A percentile compares a stretch with the other conserved stretches of the same genome.
Conservation (phyloP, 2,113 vertebrate species). For the Nestor notabilis region DNA sequence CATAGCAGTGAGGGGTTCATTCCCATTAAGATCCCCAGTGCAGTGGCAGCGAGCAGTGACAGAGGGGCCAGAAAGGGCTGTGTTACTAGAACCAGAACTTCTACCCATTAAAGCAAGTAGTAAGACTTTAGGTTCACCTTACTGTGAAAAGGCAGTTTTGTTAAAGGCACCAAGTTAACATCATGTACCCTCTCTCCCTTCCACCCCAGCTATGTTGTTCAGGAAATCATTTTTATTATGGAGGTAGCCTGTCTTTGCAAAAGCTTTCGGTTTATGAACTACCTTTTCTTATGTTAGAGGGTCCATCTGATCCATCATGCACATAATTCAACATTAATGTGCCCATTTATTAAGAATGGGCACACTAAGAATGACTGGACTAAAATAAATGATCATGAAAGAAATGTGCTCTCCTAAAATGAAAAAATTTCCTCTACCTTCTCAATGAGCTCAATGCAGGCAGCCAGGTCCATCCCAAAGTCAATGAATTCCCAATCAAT, state of each 20-base stretch:
- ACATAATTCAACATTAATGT: not conserved
- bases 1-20: not conserved
- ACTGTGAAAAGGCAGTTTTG: not conserved
- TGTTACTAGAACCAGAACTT: not conserved
- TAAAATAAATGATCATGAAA: not conserved
- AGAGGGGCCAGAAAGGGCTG: not conserved
- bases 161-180: not conserved
- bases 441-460: constrained; percentile 63
- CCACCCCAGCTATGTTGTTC: not conserved
- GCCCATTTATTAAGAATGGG: not conserved
- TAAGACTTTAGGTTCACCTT: not conserved
- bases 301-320: too few relatives aligned
- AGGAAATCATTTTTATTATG: not conserved
- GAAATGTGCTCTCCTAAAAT: not conserved
- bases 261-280: not conserved
- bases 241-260: not conserved
- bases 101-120: not conserved
- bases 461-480: constrained; percentile 62
- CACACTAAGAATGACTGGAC: not conserved
- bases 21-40: not conserved
- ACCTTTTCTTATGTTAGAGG: not conserved
- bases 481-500: constrained; percentile 59
- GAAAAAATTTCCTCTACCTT: constrained; percentile 66
- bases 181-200: not conserved
- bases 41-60: not conserved